Evolutionary conservation across 2,888 invertebrate genomes (phyloP).

Genomic region (Apodemia mormo): DNA sequence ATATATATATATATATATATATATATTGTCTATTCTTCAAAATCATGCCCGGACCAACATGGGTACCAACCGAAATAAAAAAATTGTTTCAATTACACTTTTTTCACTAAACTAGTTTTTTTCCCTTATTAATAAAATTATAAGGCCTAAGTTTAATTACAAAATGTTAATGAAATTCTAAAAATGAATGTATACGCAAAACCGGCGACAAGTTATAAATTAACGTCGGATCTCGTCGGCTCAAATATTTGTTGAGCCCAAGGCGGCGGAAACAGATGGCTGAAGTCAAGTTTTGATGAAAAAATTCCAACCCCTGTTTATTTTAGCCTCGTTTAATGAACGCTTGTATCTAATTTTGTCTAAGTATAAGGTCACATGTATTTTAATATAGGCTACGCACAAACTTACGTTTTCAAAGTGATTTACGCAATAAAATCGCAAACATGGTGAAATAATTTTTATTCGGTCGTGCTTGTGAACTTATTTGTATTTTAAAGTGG

Average conservation of each 20-base stretch:
- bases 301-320: conserved; percentile 51
- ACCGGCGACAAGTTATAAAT: conserved; percentile 43
- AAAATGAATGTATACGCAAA: conserved; percentile 10
- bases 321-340: conserved; percentile 4
- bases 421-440: no score
- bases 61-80: no score
- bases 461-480: no score
- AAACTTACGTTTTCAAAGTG: neutral
- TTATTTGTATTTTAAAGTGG: no score
- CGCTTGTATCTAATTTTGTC: conserved; percentile 12
- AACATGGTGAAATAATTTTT: no score
- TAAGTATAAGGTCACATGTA: conserved; percentile 10
- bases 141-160: neutral
- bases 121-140: no score
- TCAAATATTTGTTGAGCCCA: conserved; percentile 64
- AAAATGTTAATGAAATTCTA: neutral
- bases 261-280: conserved; percentile 63
- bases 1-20: no score
- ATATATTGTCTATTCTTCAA: no score
- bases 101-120: no score
- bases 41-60: no score
- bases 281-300: conserved; percentile 71
- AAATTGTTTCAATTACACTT: no score
- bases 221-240: conserved; percentile 44
- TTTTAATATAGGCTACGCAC: neutral